Evolutionary conservation across 2,113 vertebrate species (phyloP).

Genomic region (Zosterops borbonicus): DNA sequence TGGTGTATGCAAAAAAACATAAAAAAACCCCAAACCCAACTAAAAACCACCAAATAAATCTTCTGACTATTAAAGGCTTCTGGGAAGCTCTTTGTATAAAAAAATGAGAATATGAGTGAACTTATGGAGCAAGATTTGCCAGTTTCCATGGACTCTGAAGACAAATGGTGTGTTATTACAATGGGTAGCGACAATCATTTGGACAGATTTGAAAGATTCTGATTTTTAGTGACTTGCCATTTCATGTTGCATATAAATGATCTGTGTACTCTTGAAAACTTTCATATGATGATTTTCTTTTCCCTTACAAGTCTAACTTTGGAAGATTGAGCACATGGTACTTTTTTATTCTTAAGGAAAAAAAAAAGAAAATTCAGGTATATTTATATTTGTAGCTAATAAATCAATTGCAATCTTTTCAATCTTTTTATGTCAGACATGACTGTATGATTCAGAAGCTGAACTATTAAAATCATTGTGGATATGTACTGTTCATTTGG

Average conservation of each 20-base stretch:
- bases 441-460: neutral
- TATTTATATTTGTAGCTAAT: constrained; percentile 59
- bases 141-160: neutral
- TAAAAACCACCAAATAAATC: neutral
- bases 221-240: neutral
- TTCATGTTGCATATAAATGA: neutral
- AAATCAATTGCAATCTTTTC: neutral
- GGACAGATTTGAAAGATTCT: neutral
- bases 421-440: constrained; percentile 2
- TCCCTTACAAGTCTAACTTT: neutral
- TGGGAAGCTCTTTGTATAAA: neutral
- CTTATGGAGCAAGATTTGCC: neutral
- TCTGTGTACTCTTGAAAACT: neutral
- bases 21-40: neutral
- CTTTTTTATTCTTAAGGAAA: constrained; percentile 34
- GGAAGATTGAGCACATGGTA: neutral
- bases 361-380: neutral
- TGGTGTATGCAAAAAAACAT: neutral
- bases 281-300: neutral
- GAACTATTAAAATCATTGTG: constrained; percentile 56
- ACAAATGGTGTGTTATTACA: neutral
- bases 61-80: neutral
- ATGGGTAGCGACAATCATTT: neutral
- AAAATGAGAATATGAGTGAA: neutral
- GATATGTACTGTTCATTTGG: neutral